A percentile compares a stretch with the other conserved stretches of the same genome.
Evolutionary conservation across 2,888 invertebrate genomes (phyloP).

Genomic region (Aphrophora alni): DNA sequence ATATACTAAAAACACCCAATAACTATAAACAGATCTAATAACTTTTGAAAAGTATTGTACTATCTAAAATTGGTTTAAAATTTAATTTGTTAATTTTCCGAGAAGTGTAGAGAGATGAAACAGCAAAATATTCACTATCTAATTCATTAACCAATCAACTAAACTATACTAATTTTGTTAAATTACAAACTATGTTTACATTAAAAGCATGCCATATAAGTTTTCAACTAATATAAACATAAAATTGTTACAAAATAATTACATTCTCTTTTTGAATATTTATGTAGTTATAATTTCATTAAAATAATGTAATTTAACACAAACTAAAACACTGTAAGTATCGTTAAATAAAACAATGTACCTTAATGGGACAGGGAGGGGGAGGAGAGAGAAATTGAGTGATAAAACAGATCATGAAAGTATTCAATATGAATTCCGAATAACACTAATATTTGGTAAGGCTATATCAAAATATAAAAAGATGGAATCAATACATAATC

Average conservation of each 20-base stretch:
- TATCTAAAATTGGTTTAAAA: too few species aligned
- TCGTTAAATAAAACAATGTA: too few species aligned
- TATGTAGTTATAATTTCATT: background rate
- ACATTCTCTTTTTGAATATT: background rate
- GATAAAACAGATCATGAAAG: background rate
- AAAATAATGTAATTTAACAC: too few species aligned
- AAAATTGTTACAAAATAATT: background rate
- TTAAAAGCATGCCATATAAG: background rate
- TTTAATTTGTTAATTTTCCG: too few species aligned
- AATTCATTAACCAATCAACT: background rate
- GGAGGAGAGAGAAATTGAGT: too few species aligned
- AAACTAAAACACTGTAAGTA: background rate
- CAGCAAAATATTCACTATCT: background rate
- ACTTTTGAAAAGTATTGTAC: too few species aligned
- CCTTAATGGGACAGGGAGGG: background rate
- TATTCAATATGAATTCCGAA: background rate
- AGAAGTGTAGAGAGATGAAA: too few species aligned
- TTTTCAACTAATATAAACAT: background rate
- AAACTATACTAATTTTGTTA: background rate
- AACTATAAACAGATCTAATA: too few species aligned
- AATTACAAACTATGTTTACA: background rate
- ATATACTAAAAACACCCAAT: too few species aligned
- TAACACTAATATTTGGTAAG: conserved; percentile 2
- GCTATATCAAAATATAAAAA: background rate
- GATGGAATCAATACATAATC: background rate